Evolutionary conservation across 1,140 invertebrate species (phyloP), one percentile per base, ranked within the genome.

Genomic region (Drosophila orosa): DNA sequence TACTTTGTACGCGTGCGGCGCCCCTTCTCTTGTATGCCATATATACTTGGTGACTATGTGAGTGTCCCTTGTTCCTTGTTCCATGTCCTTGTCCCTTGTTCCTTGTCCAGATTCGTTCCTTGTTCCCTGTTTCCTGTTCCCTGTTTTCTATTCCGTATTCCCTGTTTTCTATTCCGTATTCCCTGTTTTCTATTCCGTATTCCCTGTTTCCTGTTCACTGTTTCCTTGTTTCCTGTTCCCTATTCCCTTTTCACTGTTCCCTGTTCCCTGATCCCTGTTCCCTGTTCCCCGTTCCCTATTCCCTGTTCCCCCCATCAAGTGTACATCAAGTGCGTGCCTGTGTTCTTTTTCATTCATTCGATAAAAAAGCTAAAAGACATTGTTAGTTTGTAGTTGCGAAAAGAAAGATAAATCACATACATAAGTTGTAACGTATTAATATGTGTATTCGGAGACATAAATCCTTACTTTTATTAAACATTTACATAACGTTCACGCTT

Each of bases 321-420:
- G 47, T 25, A 31, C 59, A 45, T 29, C 35, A 45, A 45, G 19
- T 37, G 47, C 63, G 63, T 58, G 35, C 22, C 45, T 40, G 45
- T 67, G 62, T 45, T 78, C 45, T 27, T 54, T 33, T 44, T 35
- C 13, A 54, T 54, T n/a, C 50, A 54, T 54, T 54, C 50, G 50
- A 35, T 54, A 35, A 33, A 22, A 35, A 33, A 22, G 58, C 83
- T 78, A 89, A 89, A 89, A 89, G 80, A 89, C 80, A 89, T 67
- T 90, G 66, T 85, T 71, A 78, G 79, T 78, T 65, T 54, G 63
- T 82, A 82, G 77, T 69, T 33, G 48, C 29, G 48, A 60, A 44
- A 45, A 73, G 52, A 31, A 12, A 27, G 13, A 45, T 25, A 24
- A 9, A 7, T 12, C 12, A 22, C 22, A 27, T 27, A 44, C 35